Conservation (phyloP, 1,140 invertebrate species). For the Lepidostoma basale region DNA sequence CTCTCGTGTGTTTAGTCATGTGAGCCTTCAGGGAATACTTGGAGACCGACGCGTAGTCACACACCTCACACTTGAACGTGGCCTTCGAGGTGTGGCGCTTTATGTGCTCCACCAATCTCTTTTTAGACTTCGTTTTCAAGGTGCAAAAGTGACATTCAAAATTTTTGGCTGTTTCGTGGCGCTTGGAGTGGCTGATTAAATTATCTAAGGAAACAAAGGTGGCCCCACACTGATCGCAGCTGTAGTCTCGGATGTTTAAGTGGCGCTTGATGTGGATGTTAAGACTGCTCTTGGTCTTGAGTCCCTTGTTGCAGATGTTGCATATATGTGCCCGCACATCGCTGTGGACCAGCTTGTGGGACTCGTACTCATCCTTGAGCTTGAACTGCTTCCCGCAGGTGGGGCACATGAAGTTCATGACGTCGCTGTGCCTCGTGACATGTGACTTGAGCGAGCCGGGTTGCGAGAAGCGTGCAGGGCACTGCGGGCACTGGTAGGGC, state of each 20-base stretch:
- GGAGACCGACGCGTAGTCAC: conserved; percentile 52
- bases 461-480: conserved; percentile 63
- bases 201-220: conserved; percentile 58
- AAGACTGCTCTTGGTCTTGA: conserved; percentile 55
- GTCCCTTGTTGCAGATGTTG: conserved; percentile 51
- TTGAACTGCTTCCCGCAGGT: conserved; percentile 69
- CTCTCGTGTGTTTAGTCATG: conserved; percentile 59
- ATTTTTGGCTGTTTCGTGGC: conserved; percentile 50
- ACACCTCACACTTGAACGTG: conserved; percentile 54
- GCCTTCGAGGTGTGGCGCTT: conserved; percentile 58
- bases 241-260: conserved; percentile 57
- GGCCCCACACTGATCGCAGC: conserved; percentile 57
- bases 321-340: conserved; percentile 49
- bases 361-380: conserved; percentile 54
- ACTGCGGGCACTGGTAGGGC: conserved; percentile 54
- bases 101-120: conserved; percentile 55
- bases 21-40: conserved; percentile 54
- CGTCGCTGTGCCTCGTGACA: conserved; percentile 57
- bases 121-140: conserved; percentile 58
- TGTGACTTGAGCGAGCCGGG: conserved; percentile 58
- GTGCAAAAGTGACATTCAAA: conserved; percentile 58
- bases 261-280: conserved; percentile 55
- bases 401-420: conserved; percentile 63
- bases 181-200: conserved; percentile 54
- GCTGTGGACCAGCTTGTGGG: conserved; percentile 55